A percentile compares a stretch with the other conserved stretches of the same genome.
Evolutionary conservation across 30 jellyfish, hydroid and myxozoan genomes (phyloP).

Genomic region (Hydra vulgaris): DNA sequence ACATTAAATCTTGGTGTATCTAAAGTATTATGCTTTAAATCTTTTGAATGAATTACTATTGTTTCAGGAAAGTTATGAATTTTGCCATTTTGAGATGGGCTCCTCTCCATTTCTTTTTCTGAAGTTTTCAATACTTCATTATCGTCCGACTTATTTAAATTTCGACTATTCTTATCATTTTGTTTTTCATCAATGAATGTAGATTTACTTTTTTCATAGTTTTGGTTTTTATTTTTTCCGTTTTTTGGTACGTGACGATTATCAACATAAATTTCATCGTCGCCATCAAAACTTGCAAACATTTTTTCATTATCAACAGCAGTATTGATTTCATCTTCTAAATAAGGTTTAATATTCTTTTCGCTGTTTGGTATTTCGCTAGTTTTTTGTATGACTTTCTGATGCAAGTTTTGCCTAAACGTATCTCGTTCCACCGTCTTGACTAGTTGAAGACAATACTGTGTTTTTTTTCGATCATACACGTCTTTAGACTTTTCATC

Average conservation of each 20-base stretch:
- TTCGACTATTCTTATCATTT: background rate
- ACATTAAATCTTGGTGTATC: background rate
- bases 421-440: constrained; percentile 17
- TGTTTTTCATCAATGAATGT: background rate
- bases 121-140: too few relatives aligned
- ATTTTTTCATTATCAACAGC: background rate
- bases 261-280: background rate
- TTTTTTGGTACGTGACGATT: background rate
- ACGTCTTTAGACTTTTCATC: background rate
- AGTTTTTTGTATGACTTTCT: background rate
- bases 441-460: constrained; percentile 7
- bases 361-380: background rate
- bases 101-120: background rate
- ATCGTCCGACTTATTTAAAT: too few relatives aligned
- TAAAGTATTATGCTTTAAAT: background rate
- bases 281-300: constrained; percentile 7
- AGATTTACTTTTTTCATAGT: too few relatives aligned
- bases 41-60: background rate
- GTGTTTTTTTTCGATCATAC: constrained; percentile 9
- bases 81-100: background rate
- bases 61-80: background rate
- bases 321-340: background rate
- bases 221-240: background rate
- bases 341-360: background rate
- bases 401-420: background rate